Evolutionary conservation across 2,888 invertebrate genomes (phyloP).

Genomic region (Drosophila lutescens): DNA sequence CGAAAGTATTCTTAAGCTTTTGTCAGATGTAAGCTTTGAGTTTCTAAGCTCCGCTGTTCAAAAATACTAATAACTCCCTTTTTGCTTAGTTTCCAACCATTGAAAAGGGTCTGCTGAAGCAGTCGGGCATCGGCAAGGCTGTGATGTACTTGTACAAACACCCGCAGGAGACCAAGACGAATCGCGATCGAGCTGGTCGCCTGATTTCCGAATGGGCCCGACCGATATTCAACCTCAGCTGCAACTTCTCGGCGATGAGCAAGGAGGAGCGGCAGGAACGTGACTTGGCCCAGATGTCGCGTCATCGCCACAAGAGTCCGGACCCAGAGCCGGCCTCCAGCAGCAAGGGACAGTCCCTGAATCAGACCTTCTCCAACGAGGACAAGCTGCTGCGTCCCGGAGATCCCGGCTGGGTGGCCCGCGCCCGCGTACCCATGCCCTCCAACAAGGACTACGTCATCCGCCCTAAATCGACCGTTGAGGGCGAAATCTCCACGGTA

Average conservation of each 20-base stretch:
- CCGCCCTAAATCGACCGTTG: conserved; percentile 95
- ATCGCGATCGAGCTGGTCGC: conserved; percentile 94
- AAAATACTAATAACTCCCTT: not conserved
- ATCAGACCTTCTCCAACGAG: conserved; percentile 87
- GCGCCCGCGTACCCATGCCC: conserved; percentile 97
- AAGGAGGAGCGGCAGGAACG: conserved; percentile 97
- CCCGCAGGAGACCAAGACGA: conserved; percentile 97
- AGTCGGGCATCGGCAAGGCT: conserved; percentile 98
- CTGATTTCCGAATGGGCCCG: conserved; percentile 99
- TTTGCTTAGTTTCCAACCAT: conserved; percentile 90
- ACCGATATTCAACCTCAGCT: conserved; percentile 97
- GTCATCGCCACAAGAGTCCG: conserved; percentile 81
- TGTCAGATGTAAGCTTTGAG: conserved; percentile 88
- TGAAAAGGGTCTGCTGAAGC: conserved; percentile 95
- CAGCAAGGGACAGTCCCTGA: conserved; percentile 86
- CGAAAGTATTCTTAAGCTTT: conserved; percentile 92
- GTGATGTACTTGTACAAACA: conserved; percentile 99
- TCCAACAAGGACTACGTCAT: conserved; percentile 98
- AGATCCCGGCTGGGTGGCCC: conserved; percentile 96
- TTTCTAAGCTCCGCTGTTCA: no score
- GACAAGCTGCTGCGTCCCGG: conserved; percentile 93
- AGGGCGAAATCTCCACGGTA: conserved; percentile 93
- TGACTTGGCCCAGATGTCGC: conserved; percentile 93
- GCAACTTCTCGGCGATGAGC: conserved; percentile 95
- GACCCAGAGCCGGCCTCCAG: conserved; percentile 84